These are phyloP conservation scores for Microctenopoma lineatum DNA, from an alignment of 2,797 vertebrate species.

Conservation along the genomic window DNA sequence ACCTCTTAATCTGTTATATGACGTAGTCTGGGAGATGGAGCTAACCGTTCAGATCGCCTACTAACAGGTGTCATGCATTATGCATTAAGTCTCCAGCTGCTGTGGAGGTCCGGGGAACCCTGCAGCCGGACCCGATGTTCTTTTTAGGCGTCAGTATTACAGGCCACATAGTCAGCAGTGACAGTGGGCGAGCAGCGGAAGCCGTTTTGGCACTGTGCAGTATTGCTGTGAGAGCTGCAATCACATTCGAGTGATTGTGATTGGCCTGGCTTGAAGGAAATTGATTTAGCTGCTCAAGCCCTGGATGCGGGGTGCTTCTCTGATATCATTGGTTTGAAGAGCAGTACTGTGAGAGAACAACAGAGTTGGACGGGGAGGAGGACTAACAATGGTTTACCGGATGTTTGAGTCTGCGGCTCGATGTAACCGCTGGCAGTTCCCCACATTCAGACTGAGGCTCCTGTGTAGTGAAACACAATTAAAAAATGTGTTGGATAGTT, in stretches of 20 bases:
- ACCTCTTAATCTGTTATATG: slow-evolving; percentile 50
- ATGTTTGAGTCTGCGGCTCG: slow-evolving; percentile 15
- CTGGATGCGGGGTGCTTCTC: slow-evolving; percentile 42
- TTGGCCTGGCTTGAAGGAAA: slow-evolving; percentile 54
- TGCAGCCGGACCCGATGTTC: slow-evolving; percentile 9
- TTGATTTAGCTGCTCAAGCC: slow-evolving; percentile 55
- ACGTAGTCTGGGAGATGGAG: slow-evolving; percentile 28
- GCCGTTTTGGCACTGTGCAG: slow-evolving; percentile 35
- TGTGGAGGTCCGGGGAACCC: slow-evolving; percentile 10
- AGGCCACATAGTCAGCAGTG: slow-evolving; percentile 35
- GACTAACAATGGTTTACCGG: slow-evolving; percentile 16
- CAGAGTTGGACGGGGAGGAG: slow-evolving; percentile 11
- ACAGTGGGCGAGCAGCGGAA: slow-evolving; percentile 18
- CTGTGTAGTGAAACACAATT: neutral
- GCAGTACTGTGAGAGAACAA: slow-evolving; percentile 22
- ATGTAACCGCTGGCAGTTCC: slow-evolving; percentile 10
- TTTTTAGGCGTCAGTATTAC: neutral
- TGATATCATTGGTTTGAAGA: slow-evolving; percentile 51
- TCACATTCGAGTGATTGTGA: slow-evolving; percentile 65
- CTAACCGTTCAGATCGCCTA: slow-evolving; percentile 51
- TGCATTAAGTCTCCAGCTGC: slow-evolving; percentile 50
- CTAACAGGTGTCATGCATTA: slow-evolving; percentile 50
- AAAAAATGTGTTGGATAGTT: neutral
- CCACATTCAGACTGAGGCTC: neutral
- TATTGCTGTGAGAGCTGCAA: slow-evolving; percentile 46